Evolutionary conservation across 2,113 vertebrate genomes (phyloP), one percentile per base, ranked within the genome.

Genomic region (Spheniscus mendiculus): DNA sequence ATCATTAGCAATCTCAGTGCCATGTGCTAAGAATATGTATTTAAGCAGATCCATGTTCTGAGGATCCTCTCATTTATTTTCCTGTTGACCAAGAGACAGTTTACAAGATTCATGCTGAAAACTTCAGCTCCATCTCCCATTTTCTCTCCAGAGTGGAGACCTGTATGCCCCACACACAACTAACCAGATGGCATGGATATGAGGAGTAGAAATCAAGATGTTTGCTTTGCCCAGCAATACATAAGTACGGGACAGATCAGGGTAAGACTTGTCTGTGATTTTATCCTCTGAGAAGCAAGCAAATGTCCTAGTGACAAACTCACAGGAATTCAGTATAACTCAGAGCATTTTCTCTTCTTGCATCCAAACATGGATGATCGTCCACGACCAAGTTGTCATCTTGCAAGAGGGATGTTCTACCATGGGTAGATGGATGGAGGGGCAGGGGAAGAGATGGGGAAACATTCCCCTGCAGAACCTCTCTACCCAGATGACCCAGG

Each of bases 301-400:
- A 55, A 66, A 63, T 6, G 3, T 63, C 38, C n/a, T 44, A 61
- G 21, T 7, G 52, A 52, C 49, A 76, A 61, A 62, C 32, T 15
- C 27, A 38, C 4, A 36, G 47, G 32, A 73, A 62, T 11, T 6
- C n/a, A 14, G 20, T 23, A 19, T 34, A 30, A 56, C 40, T 83
- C 34, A 5, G 36, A 81, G 22, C 19, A 38, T 62, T 91, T 92
- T 74, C 77, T 65, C 40, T 69, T 67, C 14, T 50, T 65, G 20
- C 36, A 15, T 61, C 12, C 36, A 40, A 55, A 80, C 22, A 4
- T 2, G 26, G 15, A 16, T 7, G 29, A 44, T n/a, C 15, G 5
- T 5, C 25, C 19, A 30, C 0, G 0, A 34, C 52, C 7, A 52
- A 59, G 21, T 1, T 40, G 27, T 44, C 50, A 38, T 7, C 4